Percentiles rank a stretch among this genome's conserved stretches.
Conservation (phyloP, 1,140 invertebrate genomes). For the Limonius californicus region DNA sequence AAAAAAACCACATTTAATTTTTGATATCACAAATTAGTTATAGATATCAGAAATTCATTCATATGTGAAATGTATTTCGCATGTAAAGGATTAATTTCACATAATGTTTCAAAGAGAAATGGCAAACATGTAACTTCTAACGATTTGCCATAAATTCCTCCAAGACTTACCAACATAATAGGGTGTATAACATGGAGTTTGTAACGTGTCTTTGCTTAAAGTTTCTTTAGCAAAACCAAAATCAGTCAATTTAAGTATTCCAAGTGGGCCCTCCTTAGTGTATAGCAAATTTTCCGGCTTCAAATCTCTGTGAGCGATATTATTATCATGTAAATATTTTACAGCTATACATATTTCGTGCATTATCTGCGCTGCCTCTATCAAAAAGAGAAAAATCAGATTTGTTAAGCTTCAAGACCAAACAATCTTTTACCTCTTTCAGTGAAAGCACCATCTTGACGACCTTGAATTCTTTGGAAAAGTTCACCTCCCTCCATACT, state of each 20-base stretch:
- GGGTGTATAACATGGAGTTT: constrained; percentile 97
- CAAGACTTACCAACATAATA: constrained; percentile 86
- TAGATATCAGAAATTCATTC: no score
- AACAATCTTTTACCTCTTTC: constrained; percentile 84
- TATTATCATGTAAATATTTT: constrained; percentile 87
- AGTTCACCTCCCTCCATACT: constrained; percentile 97
- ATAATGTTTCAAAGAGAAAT: no score
- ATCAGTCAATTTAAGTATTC: constrained; percentile 92
- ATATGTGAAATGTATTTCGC: no score
- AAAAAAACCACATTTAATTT: no score
- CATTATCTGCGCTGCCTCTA: constrained; percentile 91
- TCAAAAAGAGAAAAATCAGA: no score
- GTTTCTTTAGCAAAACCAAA: constrained; percentile 99
- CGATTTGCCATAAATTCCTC: no score
- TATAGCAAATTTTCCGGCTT: constrained; percentile 92
- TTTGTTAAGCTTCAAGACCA: no score
- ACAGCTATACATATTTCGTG: constrained; percentile 95
- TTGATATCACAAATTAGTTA: no score
- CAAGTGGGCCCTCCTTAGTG: constrained; percentile 64
- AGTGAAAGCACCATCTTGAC: constrained; percentile 89
- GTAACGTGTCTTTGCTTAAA: constrained; percentile 76
- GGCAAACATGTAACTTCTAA: no score
- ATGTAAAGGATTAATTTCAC: no score
- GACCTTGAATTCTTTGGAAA: constrained; percentile 94
- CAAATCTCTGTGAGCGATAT: constrained; percentile 96